Percentiles rank a stretch among this genome's conserved stretches.
Conservation (phyloP, 2,113 vertebrate genomes). For the Kobus ellipsiprymnus region DNA sequence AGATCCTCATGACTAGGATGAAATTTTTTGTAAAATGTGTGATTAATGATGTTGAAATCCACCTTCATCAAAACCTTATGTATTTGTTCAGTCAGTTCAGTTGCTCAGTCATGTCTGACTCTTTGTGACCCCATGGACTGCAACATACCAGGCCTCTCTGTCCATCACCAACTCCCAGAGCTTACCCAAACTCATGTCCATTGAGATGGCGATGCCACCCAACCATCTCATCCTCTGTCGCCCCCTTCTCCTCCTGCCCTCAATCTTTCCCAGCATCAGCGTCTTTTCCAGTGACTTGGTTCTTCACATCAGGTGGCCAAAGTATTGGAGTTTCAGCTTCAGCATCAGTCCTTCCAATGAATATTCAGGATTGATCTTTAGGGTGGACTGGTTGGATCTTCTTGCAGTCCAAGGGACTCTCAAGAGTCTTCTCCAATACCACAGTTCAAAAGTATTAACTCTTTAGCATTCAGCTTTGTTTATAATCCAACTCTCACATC, state of each 20-base stretch:
- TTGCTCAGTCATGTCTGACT: not conserved
- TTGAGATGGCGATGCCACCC: not conserved
- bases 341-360: not conserved
- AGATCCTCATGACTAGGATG: not conserved
- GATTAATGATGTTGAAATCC: not conserved
- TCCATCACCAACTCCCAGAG: not conserved
- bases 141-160: not conserved
- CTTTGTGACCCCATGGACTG: not conserved
- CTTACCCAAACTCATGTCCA: not conserved
- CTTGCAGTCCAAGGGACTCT: not conserved
- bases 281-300: not conserved
- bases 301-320: not conserved
- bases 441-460: not conserved
- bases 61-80: not conserved
- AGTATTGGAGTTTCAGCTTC: not conserved
- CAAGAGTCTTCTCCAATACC: not conserved
- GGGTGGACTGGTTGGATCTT: not conserved
- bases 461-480: accelerated
- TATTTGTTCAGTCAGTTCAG: not conserved
- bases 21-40: not conserved
- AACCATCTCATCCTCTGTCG: not conserved
- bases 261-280: not conserved
- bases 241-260: not conserved
- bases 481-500: not conserved
- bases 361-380: not conserved